These are phyloP conservation scores for Aptenodytes patagonicus DNA, from an alignment of 2,113 vertebrate species.

Conservation along the genomic window DNA sequence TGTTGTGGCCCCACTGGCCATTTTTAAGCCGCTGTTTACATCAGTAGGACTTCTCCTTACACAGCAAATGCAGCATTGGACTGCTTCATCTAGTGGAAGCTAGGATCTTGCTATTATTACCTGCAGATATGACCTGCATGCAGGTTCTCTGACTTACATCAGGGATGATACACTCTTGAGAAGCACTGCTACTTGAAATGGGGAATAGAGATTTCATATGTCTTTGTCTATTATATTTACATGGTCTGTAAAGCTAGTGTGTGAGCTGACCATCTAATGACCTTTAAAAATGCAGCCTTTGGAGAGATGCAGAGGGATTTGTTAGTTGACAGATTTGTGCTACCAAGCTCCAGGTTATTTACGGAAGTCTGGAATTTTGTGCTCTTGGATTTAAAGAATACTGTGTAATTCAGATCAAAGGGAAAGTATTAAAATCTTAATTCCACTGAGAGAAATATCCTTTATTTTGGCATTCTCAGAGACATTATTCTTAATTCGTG, in stretches of 20 bases:
- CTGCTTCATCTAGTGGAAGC: not conserved
- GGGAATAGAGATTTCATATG: not conserved
- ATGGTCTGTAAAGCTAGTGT: not conserved
- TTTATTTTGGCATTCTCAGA: constrained; percentile 5
- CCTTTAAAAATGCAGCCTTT: constrained; percentile 53
- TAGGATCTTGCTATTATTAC: not conserved
- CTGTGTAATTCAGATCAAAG: constrained; percentile 53
- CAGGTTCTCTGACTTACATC: not conserved
- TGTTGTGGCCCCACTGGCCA: not conserved
- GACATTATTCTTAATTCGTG: not conserved
- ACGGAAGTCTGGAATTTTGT: constrained; percentile 47
- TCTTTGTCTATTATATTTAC: not conserved
- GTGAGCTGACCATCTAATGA: constrained; percentile 52
- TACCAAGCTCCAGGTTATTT: constrained; percentile 50
- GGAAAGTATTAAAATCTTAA: constrained; percentile 51
- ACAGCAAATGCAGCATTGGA: not conserved
- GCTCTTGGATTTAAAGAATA: constrained; percentile 47
- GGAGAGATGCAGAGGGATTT: constrained; percentile 55
- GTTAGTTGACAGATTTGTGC: constrained; percentile 43
- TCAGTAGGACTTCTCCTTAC: not conserved
- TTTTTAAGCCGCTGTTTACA: not conserved
- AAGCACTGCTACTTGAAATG: not conserved
- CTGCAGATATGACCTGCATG: not conserved
- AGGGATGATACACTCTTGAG: not conserved
- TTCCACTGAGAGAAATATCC: not conserved